phyloP scores from a whole-genome alignment of 2,888 invertebrate genomes.

The Arrhopalites spinosus region DNA sequence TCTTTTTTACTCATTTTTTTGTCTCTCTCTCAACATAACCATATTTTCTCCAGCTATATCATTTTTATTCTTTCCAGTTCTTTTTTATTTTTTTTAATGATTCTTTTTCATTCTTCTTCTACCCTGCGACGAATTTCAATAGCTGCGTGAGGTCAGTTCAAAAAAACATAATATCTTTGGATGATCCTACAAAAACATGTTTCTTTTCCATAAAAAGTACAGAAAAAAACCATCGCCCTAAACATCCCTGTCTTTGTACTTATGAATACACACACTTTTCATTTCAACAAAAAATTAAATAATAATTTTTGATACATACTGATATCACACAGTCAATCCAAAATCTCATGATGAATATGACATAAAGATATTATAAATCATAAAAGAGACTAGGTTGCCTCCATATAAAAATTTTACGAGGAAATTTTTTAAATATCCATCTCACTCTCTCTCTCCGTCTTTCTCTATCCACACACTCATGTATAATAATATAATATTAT shows the following conservation, averaged over 20 bases:
- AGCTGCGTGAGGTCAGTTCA: background rate
- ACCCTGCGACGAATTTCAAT: background rate
- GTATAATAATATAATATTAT: too few relatives aligned
- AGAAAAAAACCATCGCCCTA: background rate
- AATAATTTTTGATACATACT: background rate
- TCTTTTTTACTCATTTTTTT: background rate
- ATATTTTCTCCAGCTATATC: background rate
- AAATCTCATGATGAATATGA: too few relatives aligned
- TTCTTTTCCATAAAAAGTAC: background rate
- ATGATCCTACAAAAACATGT: background rate
- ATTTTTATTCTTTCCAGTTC: too few relatives aligned
- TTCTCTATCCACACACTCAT: too few relatives aligned
- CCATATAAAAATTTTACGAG: too few relatives aligned
- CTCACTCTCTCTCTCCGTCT: too few relatives aligned
- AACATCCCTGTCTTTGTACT: too few relatives aligned
- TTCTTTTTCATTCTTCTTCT: background rate
- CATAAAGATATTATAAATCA: too few relatives aligned
- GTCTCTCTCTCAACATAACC: background rate
- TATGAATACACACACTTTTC: conserved; percentile 11
- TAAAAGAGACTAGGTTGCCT: too few relatives aligned
- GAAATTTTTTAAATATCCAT: too few relatives aligned
- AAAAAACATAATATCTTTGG: background rate
- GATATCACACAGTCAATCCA: too few relatives aligned
- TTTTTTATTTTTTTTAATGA: too few relatives aligned
- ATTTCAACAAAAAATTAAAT: conserved; percentile 18